phyloP scores from a whole-genome alignment of 35 echinoderm and acorn worm species.

The Ophioderma brevispina region DNA sequence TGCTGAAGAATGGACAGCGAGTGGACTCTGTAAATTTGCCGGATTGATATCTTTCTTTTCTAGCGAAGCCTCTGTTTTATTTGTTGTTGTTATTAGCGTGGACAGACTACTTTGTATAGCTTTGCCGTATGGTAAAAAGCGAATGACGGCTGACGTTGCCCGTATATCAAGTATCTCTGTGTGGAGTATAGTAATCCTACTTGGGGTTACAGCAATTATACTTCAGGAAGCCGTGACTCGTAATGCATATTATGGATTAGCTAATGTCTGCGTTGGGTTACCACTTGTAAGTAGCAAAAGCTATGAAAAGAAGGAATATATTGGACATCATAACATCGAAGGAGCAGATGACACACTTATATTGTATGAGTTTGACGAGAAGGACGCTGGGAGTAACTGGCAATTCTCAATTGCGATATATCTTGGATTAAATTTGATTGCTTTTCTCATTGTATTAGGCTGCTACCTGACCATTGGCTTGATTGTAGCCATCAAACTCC shows the following conservation, averaged over 20 bases:
- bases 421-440: conserved; percentile 10
- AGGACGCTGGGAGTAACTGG: background rate
- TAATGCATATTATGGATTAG: conserved; percentile 59
- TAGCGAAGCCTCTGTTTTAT: conserved; percentile 56
- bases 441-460: background rate
- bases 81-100: conserved; percentile 38
- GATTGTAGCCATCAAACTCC: conserved; percentile 2
- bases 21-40: conserved; percentile 26
- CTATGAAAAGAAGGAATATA: background rate
- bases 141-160: background rate
- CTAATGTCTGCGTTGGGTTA: conserved; percentile 64
- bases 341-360: background rate
- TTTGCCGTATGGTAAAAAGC: conserved; percentile 36
- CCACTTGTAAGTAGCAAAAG: conserved; percentile 36
- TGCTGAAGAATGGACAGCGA: conserved; percentile 46
- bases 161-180: background rate
- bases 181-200: conserved; percentile 35
- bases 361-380: background rate
- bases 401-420: conserved; percentile 11
- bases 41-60: conserved; percentile 45
- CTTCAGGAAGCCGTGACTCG: background rate
- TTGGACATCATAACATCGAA: background rate
- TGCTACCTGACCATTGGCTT: conserved; percentile 28
- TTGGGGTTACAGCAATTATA: conserved; percentile 33
- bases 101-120: conserved; percentile 45